These are phyloP conservation scores for Brachyopa scutellaris DNA, from an alignment of 2,888 invertebrate genomes.

Conservation along the genomic window DNA sequence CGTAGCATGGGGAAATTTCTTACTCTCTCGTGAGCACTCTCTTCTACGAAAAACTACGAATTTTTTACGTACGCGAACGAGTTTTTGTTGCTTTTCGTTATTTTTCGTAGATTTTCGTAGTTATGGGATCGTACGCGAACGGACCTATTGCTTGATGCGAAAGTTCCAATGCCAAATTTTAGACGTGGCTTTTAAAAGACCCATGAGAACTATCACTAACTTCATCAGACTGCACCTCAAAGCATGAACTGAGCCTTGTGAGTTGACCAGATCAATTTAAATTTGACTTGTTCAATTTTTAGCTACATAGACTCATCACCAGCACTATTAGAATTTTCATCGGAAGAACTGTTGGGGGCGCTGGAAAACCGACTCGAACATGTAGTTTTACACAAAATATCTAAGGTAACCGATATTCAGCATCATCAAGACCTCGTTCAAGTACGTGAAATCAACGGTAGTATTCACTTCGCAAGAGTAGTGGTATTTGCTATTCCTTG, in stretches of 20 bases:
- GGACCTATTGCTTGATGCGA: no score
- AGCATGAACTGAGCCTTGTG: not conserved
- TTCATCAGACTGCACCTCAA: not conserved
- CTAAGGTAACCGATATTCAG: slow-evolving; percentile 74
- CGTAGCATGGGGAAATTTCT: no score
- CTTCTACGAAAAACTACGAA: no score
- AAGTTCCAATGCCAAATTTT: no score
- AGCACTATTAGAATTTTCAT: slow-evolving; percentile 75
- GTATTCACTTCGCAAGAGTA: slow-evolving; percentile 74
- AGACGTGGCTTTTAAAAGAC: no score
- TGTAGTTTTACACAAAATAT: slow-evolving; percentile 71
- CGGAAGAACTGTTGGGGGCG: slow-evolving; percentile 74
- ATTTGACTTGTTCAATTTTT: not conserved
- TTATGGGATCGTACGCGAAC: no score
- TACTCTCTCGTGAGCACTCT: no score
- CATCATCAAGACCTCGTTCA: slow-evolving; percentile 77
- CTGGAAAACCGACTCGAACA: slow-evolving; percentile 73
- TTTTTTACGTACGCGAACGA: no score
- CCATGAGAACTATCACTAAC: no score
- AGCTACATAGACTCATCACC: slow-evolving; percentile 76
- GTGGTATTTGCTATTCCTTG: slow-evolving; percentile 79
- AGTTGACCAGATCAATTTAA: not conserved
- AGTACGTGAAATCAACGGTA: slow-evolving; percentile 74
- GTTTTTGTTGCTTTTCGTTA: no score
- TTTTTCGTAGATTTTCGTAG: no score